phyloP scores from a whole-genome alignment of 2,888 invertebrate species.

The Habroteleia sp. region DNA sequence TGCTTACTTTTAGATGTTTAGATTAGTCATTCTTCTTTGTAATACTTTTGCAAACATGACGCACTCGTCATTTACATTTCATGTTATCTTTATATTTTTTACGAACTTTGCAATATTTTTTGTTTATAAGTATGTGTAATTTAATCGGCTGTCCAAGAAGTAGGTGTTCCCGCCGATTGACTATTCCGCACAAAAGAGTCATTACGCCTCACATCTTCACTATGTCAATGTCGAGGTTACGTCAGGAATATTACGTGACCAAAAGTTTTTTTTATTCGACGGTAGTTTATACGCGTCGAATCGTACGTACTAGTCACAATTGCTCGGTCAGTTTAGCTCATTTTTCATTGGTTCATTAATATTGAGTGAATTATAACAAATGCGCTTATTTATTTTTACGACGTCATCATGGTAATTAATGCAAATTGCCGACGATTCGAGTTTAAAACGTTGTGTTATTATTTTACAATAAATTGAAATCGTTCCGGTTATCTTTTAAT shows the following conservation, averaged over 20 bases:
- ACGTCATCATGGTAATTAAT: constrained; percentile 45
- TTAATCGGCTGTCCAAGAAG: constrained; percentile 41
- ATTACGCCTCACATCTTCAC: constrained; percentile 59
- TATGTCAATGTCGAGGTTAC: constrained; percentile 60
- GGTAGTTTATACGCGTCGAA: constrained; percentile 21
- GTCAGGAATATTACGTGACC: constrained; percentile 59
- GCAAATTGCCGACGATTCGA: constrained; percentile 25
- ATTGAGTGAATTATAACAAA: constrained; percentile 44
- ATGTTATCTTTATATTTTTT: constrained; percentile 49
- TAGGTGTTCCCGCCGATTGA: constrained; percentile 43
- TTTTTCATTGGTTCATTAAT: constrained; percentile 51
- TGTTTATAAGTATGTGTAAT: constrained; percentile 48
- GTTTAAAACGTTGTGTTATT: constrained; percentile 13
- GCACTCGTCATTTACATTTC: constrained; percentile 49
- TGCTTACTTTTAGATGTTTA: constrained; percentile 47
- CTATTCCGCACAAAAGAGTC: constrained; percentile 55
- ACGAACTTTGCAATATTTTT: constrained; percentile 44
- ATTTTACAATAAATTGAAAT: constrained; percentile 31
- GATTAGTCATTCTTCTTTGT: constrained; percentile 53
- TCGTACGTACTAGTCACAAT: constrained; percentile 19
- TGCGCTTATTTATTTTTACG: constrained; percentile 40
- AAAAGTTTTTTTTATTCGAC: constrained; percentile 49
- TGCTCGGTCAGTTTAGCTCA: constrained; percentile 34
- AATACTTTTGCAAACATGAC: constrained; percentile 56
- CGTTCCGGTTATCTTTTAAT: no score